Percentiles rank a stretch among this genome's conserved stretches.
These are phyloP conservation scores for Ephydatia muelleri DNA, from an alignment of 37 sponge, comb jelly and placozoan species.

Conservation along the genomic window DNA sequence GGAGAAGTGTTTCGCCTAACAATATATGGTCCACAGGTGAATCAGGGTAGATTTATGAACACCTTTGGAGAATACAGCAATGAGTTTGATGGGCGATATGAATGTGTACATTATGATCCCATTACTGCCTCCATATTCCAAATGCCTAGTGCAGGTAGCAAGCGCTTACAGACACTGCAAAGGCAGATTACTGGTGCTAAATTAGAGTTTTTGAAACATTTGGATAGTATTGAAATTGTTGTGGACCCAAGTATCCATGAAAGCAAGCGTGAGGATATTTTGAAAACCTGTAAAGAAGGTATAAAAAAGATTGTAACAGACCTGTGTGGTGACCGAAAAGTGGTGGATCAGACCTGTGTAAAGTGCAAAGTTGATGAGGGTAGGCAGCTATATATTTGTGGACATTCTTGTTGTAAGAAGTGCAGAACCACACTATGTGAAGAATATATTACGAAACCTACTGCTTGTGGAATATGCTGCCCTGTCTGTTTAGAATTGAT, in stretches of 20 bases:
- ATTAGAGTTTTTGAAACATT: neutral
- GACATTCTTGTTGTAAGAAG: neutral
- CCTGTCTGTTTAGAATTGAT: neutral
- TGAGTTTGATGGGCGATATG: neutral
- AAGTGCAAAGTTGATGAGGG: neutral
- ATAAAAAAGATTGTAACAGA: neutral
- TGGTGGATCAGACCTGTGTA: neutral
- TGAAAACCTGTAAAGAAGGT: neutral
- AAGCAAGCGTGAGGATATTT: neutral
- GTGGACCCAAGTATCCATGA: neutral
- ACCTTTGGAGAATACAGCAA: neutral
- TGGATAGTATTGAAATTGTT: neutral
- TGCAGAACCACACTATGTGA: neutral
- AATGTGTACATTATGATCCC: neutral
- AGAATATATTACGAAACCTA: neutral
- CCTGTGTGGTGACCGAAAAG: neutral
- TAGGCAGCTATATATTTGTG: neutral
- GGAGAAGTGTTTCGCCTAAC: neutral
- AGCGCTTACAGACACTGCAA: neutral
- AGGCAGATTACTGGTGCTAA: neutral
- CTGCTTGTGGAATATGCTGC: neutral
- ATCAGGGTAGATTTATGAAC: neutral
- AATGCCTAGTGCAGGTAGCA: neutral
- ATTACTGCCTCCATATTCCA: neutral
- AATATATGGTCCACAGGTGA: neutral